These are phyloP conservation scores for Hermetia illucens DNA, from an alignment of 1,140 invertebrate species.

Conservation along the genomic window DNA sequence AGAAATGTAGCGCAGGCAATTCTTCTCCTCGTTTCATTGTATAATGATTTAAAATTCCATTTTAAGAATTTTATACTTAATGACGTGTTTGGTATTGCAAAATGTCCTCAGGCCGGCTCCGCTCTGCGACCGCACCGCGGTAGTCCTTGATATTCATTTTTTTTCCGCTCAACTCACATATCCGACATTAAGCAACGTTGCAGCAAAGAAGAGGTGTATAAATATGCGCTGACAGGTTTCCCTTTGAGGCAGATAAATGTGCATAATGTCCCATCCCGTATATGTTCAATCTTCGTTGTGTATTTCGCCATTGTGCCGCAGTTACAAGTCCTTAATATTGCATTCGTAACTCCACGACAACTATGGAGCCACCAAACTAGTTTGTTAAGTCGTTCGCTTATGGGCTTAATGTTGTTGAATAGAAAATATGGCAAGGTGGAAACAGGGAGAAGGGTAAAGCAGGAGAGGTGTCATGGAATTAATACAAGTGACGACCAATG, in stretches of 20 bases:
- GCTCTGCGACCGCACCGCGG: no score
- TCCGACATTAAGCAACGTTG: not conserved
- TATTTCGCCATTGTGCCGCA: no score
- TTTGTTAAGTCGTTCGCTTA: not conserved
- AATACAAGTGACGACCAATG: no score
- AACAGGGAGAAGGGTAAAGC: no score
- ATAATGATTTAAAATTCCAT: constrained; percentile 34
- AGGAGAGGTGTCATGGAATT: no score
- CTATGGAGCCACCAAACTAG: not conserved
- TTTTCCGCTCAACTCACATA: not conserved
- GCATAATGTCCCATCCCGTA: not conserved
- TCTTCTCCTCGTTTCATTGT: constrained; percentile 3
- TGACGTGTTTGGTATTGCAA: constrained; percentile 31
- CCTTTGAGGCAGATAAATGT: constrained; percentile 1
- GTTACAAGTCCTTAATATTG: no score
- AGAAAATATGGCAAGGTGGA: no score
- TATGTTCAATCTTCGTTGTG: no score
- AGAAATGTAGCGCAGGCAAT: not conserved
- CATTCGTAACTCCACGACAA: no score
- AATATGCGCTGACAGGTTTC: not conserved
- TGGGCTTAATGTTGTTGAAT: no score
- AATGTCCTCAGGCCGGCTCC: not conserved
- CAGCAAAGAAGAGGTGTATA: not conserved
- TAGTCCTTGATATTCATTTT: not conserved
- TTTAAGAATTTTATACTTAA: constrained; percentile 34